A percentile compares a stretch with the other conserved stretches of the same genome.
These are phyloP conservation scores for Acanthurus tractus DNA, from an alignment of 2,797 vertebrate species.

Conservation along the genomic window DNA sequence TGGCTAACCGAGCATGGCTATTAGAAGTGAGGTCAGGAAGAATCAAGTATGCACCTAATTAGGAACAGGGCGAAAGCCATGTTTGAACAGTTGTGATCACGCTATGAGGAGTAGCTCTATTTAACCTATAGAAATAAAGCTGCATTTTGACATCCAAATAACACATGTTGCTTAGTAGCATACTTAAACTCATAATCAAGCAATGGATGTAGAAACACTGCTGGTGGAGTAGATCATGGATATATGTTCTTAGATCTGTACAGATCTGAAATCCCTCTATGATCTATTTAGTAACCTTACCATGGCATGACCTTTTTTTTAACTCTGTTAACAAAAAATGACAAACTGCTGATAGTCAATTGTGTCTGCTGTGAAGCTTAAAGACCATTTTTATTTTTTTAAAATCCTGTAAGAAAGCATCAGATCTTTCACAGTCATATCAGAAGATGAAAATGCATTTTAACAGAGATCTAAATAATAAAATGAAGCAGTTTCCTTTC, in stretches of 20 bases:
- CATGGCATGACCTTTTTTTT: neutral
- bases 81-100: conserved; percentile 52
- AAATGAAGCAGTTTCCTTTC: neutral
- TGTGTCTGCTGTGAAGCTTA: neutral
- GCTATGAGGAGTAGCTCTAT: conserved; percentile 28
- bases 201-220: neutral
- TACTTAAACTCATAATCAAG: neutral
- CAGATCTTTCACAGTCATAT: neutral
- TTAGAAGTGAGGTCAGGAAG: conserved; percentile 44
- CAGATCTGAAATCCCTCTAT: neutral
- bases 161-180: conserved; percentile 16
- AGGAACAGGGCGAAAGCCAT: conserved; percentile 48
- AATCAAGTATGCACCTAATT: conserved; percentile 51
- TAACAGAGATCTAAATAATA: neutral
- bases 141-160: conserved; percentile 24
- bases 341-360: neutral
- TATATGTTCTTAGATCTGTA: neutral
- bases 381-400: no score
- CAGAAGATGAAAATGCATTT: neutral
- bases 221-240: neutral
- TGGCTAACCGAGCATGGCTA: conserved; percentile 33
- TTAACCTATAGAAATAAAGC: conserved; percentile 24
- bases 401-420: neutral
- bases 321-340: neutral
- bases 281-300: neutral